These are phyloP conservation scores for Salticus scenicus DNA, from an alignment of 2,888 invertebrate species.

Conservation along the genomic window DNA sequence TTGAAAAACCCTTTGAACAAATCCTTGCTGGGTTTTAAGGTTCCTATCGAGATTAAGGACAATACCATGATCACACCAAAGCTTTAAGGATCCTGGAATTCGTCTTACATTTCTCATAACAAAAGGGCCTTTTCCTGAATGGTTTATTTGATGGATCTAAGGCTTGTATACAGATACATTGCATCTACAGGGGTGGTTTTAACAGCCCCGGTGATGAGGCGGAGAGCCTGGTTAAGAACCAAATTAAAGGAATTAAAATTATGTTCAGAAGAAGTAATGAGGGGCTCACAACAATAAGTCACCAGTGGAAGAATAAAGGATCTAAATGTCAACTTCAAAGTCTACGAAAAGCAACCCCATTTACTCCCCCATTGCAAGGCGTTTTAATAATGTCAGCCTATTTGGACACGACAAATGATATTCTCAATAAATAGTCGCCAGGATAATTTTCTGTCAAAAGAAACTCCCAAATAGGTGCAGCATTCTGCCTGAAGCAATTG, in stretches of 20 bases:
- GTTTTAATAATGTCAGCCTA: not conserved
- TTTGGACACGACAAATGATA: not conserved
- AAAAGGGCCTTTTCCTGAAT: not conserved
- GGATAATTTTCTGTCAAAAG: not conserved
- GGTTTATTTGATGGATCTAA: not conserved
- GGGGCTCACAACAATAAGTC: not conserved
- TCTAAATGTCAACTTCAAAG: not conserved
- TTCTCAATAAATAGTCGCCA: not conserved
- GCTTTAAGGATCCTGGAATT: not conserved
- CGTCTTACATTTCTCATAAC: not conserved
- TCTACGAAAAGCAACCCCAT: not conserved
- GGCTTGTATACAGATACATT: not conserved
- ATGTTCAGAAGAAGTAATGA: not conserved
- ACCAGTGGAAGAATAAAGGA: not conserved
- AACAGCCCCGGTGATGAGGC: not conserved
- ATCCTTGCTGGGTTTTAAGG: not conserved
- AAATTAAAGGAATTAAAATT: not conserved
- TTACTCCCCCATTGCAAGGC: not conserved
- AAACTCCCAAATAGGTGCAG: not conserved
- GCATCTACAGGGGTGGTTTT: not conserved
- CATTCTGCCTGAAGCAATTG: not conserved
- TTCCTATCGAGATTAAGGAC: not conserved
- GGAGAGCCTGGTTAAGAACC: not conserved
- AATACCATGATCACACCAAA: not conserved
- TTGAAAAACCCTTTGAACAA: not conserved